Base-by-base conservation (phyloP, 2,113 vertebrate species). In the Rissa tridactyla region DNA sequence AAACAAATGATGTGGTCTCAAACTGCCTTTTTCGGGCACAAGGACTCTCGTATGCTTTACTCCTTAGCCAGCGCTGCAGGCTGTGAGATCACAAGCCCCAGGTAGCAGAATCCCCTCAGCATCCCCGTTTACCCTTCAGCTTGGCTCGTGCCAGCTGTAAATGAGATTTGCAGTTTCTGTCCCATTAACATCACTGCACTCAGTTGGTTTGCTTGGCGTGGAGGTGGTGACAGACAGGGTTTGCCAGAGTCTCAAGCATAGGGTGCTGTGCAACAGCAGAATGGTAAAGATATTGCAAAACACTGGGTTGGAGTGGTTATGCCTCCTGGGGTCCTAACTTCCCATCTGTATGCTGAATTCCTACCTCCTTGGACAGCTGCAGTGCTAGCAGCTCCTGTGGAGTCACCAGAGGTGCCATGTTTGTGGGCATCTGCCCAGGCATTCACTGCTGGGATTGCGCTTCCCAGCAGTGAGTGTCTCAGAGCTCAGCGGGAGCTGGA, bases 181-280 rank as follows among this genome's bases (percentile, higher is more conserved):
- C 40, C 34, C 11, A 1, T 7, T 58, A 32, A 32, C 40, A 52
- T 15, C 26, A 1, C 55, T 23, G 44, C 40, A 3, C 20, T 13
- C 32, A 2, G 34, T 20, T 60, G 22, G 15, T 75, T 78, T 70
- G 21, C 44, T 72, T 20, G 54, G 34, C 73, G 11, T 0, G 9
- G n/a, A 70, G 55, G 55, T 47, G 34, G 15, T 38, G 46, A 16
- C 55, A 40, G 51, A 4, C 11, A 15, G 23, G 15, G 27, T 20
- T 94, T 81, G 42, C 38, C 10, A 7, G 42, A 64, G 11, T 4
- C 6, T 14, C 15, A 18, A 57, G 44, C 0, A 5, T 2, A 72
- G 18, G 0, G 1, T 3, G 38, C 66, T 38, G 11, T 19, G 32
- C 27, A 42, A 42, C 25, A 86, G n/a, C 22, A 22, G 38, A 12